Conservation (phyloP, 2,113 vertebrate genomes). For the Cavia porcellus region DNA sequence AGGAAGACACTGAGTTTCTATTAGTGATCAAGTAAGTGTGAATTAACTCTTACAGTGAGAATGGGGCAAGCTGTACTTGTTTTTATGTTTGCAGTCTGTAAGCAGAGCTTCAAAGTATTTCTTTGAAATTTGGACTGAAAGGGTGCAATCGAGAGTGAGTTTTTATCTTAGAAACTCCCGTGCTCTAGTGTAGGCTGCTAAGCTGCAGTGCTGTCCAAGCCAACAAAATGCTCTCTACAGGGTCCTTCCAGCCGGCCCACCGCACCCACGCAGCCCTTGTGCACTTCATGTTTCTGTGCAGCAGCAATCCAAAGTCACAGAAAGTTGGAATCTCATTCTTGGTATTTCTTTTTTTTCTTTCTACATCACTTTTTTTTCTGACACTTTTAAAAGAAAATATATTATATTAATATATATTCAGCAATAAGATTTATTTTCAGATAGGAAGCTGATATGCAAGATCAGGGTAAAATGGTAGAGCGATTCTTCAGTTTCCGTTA, state of each 20-base stretch:
- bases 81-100: background rate
- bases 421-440: background rate
- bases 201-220: background rate
- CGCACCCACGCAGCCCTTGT: rapidly evolving
- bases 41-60: background rate
- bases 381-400: background rate
- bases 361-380: background rate
- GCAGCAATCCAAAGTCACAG: background rate
- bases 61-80: background rate
- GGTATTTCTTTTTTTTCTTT: background rate
- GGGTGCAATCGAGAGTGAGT: background rate
- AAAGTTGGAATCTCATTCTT: background rate
- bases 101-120: background rate
- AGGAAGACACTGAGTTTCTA: background rate
- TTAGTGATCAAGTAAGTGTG: background rate
- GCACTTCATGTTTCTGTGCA: background rate
- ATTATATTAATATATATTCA: constrained; percentile 20
- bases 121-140: background rate
- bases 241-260: background rate
- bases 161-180: constrained; percentile 35
- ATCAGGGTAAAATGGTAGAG: constrained; percentile 37
- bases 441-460: constrained; percentile 38
- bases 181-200: background rate
- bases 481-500: background rate
- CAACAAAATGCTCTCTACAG: background rate